Evolutionary conservation across 2,797 vertebrate genomes (phyloP).

Genomic region (Karalla daura): DNA sequence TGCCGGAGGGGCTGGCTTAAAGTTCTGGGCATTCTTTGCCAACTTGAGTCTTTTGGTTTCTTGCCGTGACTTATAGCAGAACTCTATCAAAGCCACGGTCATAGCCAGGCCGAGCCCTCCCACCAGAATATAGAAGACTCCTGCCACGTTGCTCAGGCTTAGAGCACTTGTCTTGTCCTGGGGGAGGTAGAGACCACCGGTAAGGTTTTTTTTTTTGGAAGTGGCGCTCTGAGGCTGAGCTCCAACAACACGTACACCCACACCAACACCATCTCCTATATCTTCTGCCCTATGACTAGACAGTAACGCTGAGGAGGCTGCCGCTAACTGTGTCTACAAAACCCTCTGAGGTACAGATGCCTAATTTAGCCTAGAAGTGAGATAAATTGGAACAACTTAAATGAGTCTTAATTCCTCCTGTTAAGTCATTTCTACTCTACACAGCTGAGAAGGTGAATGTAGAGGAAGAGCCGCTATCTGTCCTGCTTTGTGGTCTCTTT

Average conservation of each 20-base stretch:
- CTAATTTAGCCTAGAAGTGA: conserved; percentile 26
- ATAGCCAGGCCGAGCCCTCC: conserved; percentile 98
- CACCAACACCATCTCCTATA: conserved; percentile 42
- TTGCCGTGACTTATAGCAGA: conserved; percentile 98
- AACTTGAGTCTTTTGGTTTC: conserved; percentile 98
- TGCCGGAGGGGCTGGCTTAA: conserved; percentile 93
- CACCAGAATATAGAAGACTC: conserved; percentile 99
- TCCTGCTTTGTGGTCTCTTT: conserved; percentile 68
- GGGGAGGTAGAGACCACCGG: conserved; percentile 80
- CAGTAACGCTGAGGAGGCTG: conserved; percentile 42
- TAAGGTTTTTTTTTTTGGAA: conserved; percentile 67
- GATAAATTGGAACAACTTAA: conserved; percentile 32
- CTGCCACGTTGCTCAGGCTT: conserved; percentile 98
- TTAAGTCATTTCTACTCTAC: conserved; percentile 19
- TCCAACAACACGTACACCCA: conserved; percentile 32
- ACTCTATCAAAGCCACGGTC: conserved; percentile 99
- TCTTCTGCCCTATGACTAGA: conserved; percentile 54
- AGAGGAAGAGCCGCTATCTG: conserved; percentile 63
- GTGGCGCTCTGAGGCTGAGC: conserved; percentile 62
- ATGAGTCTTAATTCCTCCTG: conserved; percentile 51
- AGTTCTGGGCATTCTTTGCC: conserved; percentile 96
- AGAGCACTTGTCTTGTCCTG: conserved; percentile 99
- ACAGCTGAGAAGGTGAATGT: conserved; percentile 78
- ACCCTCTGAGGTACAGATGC: conserved; percentile 43
- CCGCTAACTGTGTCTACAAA: conserved; percentile 44